Evolutionary conservation across 1,140 invertebrate genomes (phyloP), one percentile per base, ranked within the genome.

Genomic region (Myzus persicae): DNA sequence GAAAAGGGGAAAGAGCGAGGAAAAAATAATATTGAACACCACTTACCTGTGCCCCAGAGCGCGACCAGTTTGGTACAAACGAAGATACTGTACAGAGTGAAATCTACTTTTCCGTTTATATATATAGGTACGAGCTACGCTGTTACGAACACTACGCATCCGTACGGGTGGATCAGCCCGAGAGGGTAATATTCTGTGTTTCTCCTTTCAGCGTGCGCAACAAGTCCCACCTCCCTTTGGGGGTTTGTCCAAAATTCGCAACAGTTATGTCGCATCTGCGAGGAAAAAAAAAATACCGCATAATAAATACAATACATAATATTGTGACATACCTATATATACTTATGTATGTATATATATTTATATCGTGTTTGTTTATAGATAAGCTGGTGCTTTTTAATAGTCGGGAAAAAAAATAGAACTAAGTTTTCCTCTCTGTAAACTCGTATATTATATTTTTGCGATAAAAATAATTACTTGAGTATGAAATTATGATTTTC

Each of bases 31-130:
- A 85, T 31, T 89, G 7, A 24, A 51, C 44, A 38, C 22, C 36
- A 82, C 91, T 92, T 92, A 92, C 91, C 91, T 92, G 31, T 51
- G 7, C 36, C 46, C 36, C 76, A 36, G 40, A 92, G 91, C 91
- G 44, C 91, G 91, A 92, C 81, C 91, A 92, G 91, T 92, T 92
- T 51, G 91, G 81, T 84, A 84, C 76, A 84, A 84, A 48, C 81
- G 81, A 42, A 24, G 76, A 84, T 51, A 92, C 91, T 22, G 91
- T 36, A 84, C 91, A 84, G 42, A 92, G 76, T 84, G 91, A 84
- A 92, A 82, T 38, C 44, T 38, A 40, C 76, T 51, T 46, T 38
- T 84, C n/a, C 44, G 38, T 92, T n/a, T 84, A 59, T 51, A 92
- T 92, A 82, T 90, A 90, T 38, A 51, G 14, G 38, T 54, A 54